Base-by-base conservation (phyloP, 2,113 vertebrate genomes). In the Scatophagus argus region DNA sequence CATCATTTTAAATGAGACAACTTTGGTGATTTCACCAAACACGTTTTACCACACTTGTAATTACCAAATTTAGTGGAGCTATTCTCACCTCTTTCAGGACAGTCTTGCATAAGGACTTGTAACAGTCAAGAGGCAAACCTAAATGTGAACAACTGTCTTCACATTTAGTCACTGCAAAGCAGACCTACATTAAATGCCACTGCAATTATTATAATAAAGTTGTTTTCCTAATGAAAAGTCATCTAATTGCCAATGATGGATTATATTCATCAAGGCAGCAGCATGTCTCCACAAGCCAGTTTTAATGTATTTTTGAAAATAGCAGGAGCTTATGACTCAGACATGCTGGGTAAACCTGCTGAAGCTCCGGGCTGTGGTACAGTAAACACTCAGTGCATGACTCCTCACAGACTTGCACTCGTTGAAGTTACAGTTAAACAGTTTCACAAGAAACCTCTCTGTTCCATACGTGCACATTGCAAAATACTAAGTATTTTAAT, bases 1-100 rank as follows among this genome's bases (percentile, higher is more conserved):
- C 32, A 83, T 82, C 46, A 82, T 47, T 81, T 79, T 61, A 79
- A 81, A 75, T 70, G n/a, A 79, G 74, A 58, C 66, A 55, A 72
- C 29, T 74, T 54, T 60, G 55, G 32, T 67, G 9, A 77, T 70
- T 74, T 74, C 31, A 51, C 46, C 52, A 51, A 51, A 71, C 59
- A 63, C 55, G n/a, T 41, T 71, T 75, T 43, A 46, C 32, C 66
- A 43, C 2, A 0, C 69, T 31, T 29, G 41, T 61, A 75, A 83
- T 76, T 75, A 59, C 49, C 64, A 74, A 60, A 47, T 73, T 75
- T 41, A 62, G 25, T 46, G 34, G 52, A 72, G 70, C 36, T 52
- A 54, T 63, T 63, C 41, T 76, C 66, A 46, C 55, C 25, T 66
- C 36, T 63, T 68, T 72, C 47, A 62, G 32, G 52, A 58, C 8